These are phyloP conservation scores for Rosalia funebris DNA, from an alignment of 2,888 invertebrate genomes.

Conservation along the genomic window DNA sequence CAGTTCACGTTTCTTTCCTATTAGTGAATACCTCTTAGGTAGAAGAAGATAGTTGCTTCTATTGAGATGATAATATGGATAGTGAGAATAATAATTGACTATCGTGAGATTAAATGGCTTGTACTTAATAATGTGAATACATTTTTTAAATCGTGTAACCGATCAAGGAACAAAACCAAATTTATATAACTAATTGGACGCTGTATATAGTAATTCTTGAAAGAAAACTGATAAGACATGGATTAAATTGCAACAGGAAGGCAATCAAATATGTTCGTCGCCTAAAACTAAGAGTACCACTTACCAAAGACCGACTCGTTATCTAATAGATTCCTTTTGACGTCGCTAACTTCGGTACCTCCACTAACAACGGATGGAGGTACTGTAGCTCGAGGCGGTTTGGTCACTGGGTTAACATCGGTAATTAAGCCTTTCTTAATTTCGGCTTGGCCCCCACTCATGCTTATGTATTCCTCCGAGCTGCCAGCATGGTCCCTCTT, in stretches of 20 bases:
- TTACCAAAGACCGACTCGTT: constrained; percentile 76
- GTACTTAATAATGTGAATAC: too few relatives aligned
- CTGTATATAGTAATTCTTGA: too few relatives aligned
- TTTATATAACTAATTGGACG: too few relatives aligned
- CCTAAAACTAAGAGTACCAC: constrained; percentile 29
- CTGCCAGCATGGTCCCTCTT: constrained; percentile 55
- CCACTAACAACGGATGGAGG: constrained; percentile 77
- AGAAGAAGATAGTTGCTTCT: too few relatives aligned
- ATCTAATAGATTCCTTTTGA: constrained; percentile 83
- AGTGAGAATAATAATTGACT: too few relatives aligned
- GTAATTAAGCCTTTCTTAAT: constrained; percentile 87
- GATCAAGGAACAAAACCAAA: too few relatives aligned
- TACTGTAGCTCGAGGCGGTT: constrained; percentile 82
- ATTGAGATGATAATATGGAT: too few relatives aligned
- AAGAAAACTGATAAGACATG: too few relatives aligned
- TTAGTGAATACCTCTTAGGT: too few relatives aligned
- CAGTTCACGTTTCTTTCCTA: too few relatives aligned
- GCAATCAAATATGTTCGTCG: background rate
- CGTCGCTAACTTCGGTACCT: constrained; percentile 83
- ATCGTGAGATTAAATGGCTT: too few relatives aligned
- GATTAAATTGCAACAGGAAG: background rate
- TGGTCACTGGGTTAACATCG: constrained; percentile 85
- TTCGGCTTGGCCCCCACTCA: constrained; percentile 82
- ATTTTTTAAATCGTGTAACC: too few relatives aligned
- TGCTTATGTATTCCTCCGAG: constrained; percentile 69